phyloP scores from a whole-genome alignment of 2,113 vertebrate species.

The Psilopogon haemacephalus region DNA sequence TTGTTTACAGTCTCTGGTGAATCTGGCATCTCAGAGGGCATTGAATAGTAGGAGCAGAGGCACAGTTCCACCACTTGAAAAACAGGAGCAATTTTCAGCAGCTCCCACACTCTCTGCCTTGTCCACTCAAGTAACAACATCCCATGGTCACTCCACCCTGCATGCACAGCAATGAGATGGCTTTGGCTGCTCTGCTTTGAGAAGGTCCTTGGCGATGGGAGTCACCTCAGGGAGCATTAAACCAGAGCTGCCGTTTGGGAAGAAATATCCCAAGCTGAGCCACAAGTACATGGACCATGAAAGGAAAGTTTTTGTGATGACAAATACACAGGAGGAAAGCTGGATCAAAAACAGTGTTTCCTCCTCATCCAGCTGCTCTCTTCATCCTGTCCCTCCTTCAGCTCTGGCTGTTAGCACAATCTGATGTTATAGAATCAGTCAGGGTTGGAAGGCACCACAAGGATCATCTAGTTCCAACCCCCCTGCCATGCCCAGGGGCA shows the following conservation, averaged over 20 bases:
- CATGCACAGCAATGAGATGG: background rate
- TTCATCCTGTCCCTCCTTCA: background rate
- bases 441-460: no score
- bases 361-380: background rate
- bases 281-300: background rate
- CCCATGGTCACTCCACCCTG: background rate
- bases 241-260: background rate
- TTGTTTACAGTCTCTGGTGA: background rate
- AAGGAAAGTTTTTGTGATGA: background rate
- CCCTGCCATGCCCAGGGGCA: no score
- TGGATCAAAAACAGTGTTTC: background rate
- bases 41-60: background rate
- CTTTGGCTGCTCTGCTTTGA: background rate
- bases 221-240: background rate
- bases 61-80: background rate
- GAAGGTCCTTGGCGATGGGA: background rate
- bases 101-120: background rate
- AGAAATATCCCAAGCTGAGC: background rate
- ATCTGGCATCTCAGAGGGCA: background rate
- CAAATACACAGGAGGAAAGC: background rate
- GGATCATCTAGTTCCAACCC: no score
- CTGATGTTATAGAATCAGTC: no score
- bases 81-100: slow-evolving; percentile 15
- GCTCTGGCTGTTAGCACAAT: background rate
- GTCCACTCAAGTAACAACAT: background rate